Evolutionary conservation across 2,797 vertebrate species (phyloP), one percentile per base, ranked within the genome.

Genomic region (Enteromius mattozi): DNA sequence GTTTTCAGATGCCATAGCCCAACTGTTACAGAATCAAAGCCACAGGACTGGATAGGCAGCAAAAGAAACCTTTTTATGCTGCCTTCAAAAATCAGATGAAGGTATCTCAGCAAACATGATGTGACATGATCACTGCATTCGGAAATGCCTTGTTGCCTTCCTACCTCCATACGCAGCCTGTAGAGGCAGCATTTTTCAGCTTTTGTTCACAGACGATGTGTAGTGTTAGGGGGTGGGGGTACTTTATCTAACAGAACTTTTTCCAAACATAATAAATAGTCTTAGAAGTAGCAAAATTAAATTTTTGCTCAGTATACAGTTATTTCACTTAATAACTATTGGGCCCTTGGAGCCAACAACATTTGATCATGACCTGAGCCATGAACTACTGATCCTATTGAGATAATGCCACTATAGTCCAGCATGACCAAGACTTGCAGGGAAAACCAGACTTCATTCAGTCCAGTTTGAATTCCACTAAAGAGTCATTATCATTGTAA

Each of bases 361-460:
- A 71, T 24, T 40, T 13, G 69, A 42, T 45, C 72, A 76, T 56
- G 19, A 56, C 19, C 74, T 13, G 12, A 56, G 33, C 33, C 51
- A 45, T 78, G 56, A 78, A 59, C n/a, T 78, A 40, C 9, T 45
- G 37, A 42, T 56, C 8, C 56, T 13, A 16, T 17, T 63, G 14
- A 78, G 72, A 51, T 54, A 17, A 63, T 30, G 51, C 14, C 37
- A 45, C 68, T 70, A 40, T 45, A 6, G 12, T 47, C 14, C 19
- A 81, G 40, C 85, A 88, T 82, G 85, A 84, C 85, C 90, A 84
- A 81, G 88, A 86, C 86, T 86, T 90, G 91, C 88, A 71, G 63
- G 85, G 90, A 61, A 85, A 89, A 92, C 54, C 83, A 35, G 47
- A 78, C 88, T 89, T 91, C 88, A 92, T 92, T 91, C 85, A 93